Base-by-base conservation (phyloP, 2,888 invertebrate species). In the Erynnis tages region DNA sequence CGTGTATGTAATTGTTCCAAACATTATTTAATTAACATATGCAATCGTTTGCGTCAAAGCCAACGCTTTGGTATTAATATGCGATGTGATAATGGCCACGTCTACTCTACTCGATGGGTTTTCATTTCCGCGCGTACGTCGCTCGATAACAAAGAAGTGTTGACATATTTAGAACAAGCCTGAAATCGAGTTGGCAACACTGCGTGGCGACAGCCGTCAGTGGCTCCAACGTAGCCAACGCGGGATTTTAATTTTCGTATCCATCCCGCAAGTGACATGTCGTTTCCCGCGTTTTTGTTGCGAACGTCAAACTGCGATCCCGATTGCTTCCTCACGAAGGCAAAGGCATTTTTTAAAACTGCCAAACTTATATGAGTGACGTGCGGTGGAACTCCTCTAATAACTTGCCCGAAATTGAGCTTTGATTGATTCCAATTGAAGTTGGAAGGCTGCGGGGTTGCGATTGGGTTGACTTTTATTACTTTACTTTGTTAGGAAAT, bases 131-230 rank as follows among this genome's bases (percentile, higher is more conserved):
- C 80, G 77, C 84, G 63, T 78, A 80, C 76, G 86, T 81, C 82
- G 71, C 71, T 62, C 75, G 85, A 84, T 86, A 84, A 88, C 89
- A 88, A 89, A 88, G 88, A 85, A 82, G 72, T 83, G 82, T 73
- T 85, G 89, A 87, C 88, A 86, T 87, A 88, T 89, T 89, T 89
- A 89, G 89, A 89, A 87, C 89, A 86, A 86, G 87, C 88, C 88
- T 88, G 87, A 87, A 89, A 87, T 81, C 86, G 86, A 85, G 62
- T 59, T 62, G 66, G 63, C 64, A 62, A 63, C 64, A 59, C 59
- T 54, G 76, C 73, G 75, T 73, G 61, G 55, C 75, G 86, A 84
- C 86, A 86, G 76, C 82, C 83, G 87, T 86, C 87, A 84, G 64
- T 63, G 72, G 69, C 66, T 76, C 74, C 73, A 70, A 66, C 73